These are phyloP conservation scores for Sepiola atlantica DNA, from an alignment of 2,888 invertebrate species.

Conservation along the genomic window DNA sequence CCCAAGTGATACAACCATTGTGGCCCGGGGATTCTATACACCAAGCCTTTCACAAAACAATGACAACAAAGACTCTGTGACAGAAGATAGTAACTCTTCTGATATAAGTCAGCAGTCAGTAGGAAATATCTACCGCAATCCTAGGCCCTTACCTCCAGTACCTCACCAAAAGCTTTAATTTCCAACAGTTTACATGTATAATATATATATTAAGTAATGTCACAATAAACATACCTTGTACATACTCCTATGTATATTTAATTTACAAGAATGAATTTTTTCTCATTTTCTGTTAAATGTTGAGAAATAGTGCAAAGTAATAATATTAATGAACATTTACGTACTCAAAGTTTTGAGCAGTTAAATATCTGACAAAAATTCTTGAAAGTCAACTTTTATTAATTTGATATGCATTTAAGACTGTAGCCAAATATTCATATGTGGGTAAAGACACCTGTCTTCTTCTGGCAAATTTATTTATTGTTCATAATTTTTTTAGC, in stretches of 20 bases:
- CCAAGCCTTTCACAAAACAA: neutral
- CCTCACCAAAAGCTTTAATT: neutral
- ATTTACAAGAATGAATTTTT: neutral
- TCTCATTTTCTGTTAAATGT: neutral
- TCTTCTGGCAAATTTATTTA: neutral
- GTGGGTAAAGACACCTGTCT: neutral
- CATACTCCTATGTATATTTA: neutral
- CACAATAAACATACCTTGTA: neutral
- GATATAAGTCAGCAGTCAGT: too few species aligned
- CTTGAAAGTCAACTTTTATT: neutral
- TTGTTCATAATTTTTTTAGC: neutral
- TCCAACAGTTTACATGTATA: neutral
- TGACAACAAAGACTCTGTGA: neutral
- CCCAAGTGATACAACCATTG: neutral
- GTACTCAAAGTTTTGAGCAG: neutral
- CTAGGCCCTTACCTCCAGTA: neutral
- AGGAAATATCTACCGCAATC: too few species aligned
- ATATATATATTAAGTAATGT: neutral
- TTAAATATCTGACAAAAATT: neutral
- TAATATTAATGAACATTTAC: neutral
- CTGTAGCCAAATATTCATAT: neutral
- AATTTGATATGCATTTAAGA: neutral
- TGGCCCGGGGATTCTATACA: neutral
- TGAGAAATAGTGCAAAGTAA: neutral
- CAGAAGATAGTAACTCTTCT: neutral